phyloP scores from a whole-genome alignment of 2,113 vertebrate species.

The Muscicapa adusta region DNA sequence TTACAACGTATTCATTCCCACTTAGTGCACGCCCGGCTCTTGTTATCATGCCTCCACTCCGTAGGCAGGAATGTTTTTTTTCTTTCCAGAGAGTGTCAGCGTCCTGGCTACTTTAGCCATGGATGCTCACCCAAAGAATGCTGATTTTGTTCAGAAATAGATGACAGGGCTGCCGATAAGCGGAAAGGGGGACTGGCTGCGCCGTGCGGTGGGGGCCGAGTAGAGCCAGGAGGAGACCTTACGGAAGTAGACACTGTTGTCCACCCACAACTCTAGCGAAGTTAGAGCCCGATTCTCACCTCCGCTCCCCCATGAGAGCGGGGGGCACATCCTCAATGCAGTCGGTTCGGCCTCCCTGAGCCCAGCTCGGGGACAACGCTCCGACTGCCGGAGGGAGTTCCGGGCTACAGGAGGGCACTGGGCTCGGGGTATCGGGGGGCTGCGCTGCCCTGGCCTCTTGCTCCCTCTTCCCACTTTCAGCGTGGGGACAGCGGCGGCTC shows the following conservation, averaged over 20 bases:
- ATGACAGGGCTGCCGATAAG: neutral
- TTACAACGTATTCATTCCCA: neutral
- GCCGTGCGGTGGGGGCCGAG: neutral
- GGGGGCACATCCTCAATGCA: neutral
- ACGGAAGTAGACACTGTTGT: neutral
- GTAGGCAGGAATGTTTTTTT: neutral
- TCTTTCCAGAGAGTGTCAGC: neutral
- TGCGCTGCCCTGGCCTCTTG: neutral
- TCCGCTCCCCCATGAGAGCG: neutral
- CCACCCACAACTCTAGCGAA: conserved; percentile 18
- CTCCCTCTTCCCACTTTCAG: neutral
- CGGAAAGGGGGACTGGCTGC: neutral
- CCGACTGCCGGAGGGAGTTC: neutral
- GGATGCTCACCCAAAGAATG: neutral
- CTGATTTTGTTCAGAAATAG: neutral
- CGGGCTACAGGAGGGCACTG: neutral
- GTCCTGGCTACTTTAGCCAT: neutral
- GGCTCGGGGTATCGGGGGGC: neutral
- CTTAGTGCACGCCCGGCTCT: neutral
- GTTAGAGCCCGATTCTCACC: neutral
- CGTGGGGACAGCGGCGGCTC: neutral
- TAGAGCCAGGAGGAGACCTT: neutral
- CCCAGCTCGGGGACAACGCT: neutral
- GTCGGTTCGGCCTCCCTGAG: neutral
- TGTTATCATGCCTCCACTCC: neutral